These are phyloP conservation scores for Grantiella picta DNA, from an alignment of 2,113 vertebrate genomes.

Conservation along the genomic window DNA sequence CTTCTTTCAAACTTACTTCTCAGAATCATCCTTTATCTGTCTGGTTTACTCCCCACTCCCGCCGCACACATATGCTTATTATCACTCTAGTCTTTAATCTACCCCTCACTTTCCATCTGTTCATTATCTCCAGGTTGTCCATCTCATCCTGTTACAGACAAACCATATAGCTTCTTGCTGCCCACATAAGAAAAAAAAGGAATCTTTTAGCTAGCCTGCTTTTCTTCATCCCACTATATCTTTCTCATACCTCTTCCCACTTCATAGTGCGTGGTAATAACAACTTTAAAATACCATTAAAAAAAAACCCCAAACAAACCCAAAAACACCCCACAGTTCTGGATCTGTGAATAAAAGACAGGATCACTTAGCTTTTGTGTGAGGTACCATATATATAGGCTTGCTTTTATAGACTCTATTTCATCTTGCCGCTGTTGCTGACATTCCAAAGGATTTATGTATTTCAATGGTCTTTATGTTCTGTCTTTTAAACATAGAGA, in stretches of 20 bases:
- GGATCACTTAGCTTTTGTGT: not conserved
- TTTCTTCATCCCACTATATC: not conserved
- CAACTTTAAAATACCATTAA: not conserved
- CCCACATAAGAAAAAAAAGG: not conserved
- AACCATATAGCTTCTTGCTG: not conserved
- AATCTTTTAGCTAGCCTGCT: not conserved
- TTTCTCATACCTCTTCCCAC: not conserved
- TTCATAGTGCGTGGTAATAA: not conserved
- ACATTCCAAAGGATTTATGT: not conserved
- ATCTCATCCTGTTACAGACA: not conserved
- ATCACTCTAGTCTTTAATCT: not conserved
- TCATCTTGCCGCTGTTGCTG: not conserved
- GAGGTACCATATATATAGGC: not conserved
- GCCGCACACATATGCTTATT: not conserved
- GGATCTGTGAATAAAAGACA: not conserved
- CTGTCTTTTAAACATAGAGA: not conserved
- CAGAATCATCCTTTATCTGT: not conserved
- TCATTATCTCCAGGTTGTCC: conserved; percentile 38
- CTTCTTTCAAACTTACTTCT: not conserved
- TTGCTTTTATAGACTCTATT: not conserved
- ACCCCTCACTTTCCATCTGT: conserved; percentile 37
- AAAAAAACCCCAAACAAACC: not conserved
- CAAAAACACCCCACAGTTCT: not conserved
- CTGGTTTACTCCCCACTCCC: not conserved
- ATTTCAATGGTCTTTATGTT: not conserved